Evolutionary conservation across 2,888 invertebrate species (phyloP).

Genomic region (Pristionchus exspectatus): DNA sequence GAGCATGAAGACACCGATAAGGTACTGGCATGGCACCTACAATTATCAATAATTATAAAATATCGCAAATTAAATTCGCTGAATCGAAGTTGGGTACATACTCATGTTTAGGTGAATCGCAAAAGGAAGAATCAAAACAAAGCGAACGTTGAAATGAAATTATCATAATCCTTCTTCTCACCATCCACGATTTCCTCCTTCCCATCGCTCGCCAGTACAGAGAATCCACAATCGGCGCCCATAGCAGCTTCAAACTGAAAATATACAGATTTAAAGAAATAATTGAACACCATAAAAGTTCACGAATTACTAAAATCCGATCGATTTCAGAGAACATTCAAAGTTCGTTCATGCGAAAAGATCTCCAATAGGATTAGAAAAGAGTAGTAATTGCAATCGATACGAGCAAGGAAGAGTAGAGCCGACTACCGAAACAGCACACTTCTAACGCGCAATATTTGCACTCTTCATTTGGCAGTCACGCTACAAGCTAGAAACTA

Average conservation of each 20-base stretch:
- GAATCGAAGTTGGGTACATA: too few relatives aligned
- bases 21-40: constrained; percentile 80
- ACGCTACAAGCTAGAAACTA: background rate
- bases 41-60: background rate
- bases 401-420: background rate
- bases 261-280: constrained; percentile 78
- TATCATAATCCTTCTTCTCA: constrained; percentile 75
- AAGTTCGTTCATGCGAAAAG: background rate
- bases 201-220: constrained; percentile 84
- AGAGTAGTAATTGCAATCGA: constrained; percentile 17
- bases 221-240: constrained; percentile 98
- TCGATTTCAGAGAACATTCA: background rate
- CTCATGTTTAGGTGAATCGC: background rate
- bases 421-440: background rate
- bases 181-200: constrained; percentile 87
- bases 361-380: background rate
- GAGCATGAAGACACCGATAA: constrained; percentile 87
- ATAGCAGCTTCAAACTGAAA: constrained; percentile 90
- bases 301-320: background rate
- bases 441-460: background rate
- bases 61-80: too few relatives aligned
- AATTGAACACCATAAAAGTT: background rate
- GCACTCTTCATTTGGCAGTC: background rate
- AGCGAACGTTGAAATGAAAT: background rate
- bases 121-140: background rate